phyloP scores from a whole-genome alignment of 2,888 invertebrate species.

The Clunio marinus region DNA sequence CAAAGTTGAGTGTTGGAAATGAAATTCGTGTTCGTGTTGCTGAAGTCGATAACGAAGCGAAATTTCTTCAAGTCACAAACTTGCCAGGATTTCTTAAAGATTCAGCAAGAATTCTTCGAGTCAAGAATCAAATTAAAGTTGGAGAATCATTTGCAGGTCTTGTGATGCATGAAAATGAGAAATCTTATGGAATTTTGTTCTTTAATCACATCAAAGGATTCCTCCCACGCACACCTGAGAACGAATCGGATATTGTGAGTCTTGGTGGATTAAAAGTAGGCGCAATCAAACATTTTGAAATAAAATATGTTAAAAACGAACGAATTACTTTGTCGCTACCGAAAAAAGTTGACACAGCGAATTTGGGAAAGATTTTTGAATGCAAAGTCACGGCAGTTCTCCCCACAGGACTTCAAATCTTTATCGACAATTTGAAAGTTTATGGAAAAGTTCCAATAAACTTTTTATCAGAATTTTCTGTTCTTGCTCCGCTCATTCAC shows the following conservation, averaged over 20 bases:
- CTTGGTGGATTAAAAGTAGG: slow-evolving; percentile 32
- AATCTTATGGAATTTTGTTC: slow-evolving; percentile 47
- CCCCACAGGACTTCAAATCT: slow-evolving; percentile 25
- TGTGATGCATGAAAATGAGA: slow-evolving; percentile 46
- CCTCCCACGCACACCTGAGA: slow-evolving; percentile 45
- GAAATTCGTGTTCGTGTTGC: slow-evolving; percentile 60
- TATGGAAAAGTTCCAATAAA: slow-evolving; percentile 29
- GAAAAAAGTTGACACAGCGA: slow-evolving; percentile 42
- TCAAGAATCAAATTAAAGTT: slow-evolving; percentile 53
- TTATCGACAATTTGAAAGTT: slow-evolving; percentile 21
- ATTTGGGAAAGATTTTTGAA: slow-evolving; percentile 42
- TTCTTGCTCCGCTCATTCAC: not conserved
- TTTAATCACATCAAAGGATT: slow-evolving; percentile 51
- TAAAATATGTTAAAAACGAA: slow-evolving; percentile 1
- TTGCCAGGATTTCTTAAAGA: slow-evolving; percentile 61
- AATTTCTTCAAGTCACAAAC: slow-evolving; percentile 59
- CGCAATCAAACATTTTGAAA: slow-evolving; percentile 23
- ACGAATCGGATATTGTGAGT: not conserved
- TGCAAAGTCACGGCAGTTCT: slow-evolving; percentile 39
- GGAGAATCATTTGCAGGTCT: slow-evolving; percentile 51
- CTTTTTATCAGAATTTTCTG: slow-evolving; percentile 14
- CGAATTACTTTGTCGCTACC: slow-evolving; percentile 42
- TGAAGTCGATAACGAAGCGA: slow-evolving; percentile 51
- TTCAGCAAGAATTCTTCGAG: slow-evolving; percentile 54
- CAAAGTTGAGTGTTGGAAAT: slow-evolving; percentile 57